A percentile compares a stretch with the other conserved stretches of the same genome.
phyloP scores from a whole-genome alignment of 2,797 vertebrate genomes.

The Aeoliscus strigatus region DNA sequence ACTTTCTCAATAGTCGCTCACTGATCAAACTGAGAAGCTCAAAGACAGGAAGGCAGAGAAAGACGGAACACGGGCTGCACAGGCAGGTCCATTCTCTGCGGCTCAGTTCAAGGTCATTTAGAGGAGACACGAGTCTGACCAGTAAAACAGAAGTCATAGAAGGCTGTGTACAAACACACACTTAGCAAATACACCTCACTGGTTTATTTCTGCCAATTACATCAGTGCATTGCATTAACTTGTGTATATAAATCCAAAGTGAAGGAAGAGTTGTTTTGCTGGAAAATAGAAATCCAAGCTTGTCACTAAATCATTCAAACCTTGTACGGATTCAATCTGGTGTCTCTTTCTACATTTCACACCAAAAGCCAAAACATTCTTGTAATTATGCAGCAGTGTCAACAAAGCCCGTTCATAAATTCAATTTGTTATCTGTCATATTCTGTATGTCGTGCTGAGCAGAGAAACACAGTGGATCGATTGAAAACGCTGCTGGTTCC shows the following conservation, averaged over 20 bases:
- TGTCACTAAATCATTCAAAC: constrained; percentile 26
- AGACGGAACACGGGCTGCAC: too few relatives aligned
- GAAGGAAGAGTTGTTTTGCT: constrained; percentile 26
- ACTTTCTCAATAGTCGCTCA: too few relatives aligned
- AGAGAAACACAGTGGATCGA: constrained; percentile 51
- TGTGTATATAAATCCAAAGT: constrained; percentile 14
- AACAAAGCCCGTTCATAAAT: constrained; percentile 70
- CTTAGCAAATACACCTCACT: constrained; percentile 21
- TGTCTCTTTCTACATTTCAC: constrained; percentile 36
- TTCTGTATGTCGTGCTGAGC: constrained; percentile 46
- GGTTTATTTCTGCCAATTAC: constrained; percentile 24
- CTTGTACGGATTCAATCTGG: constrained; percentile 21
- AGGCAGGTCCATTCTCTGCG: constrained; percentile 9
- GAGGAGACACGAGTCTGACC: constrained; percentile 8
- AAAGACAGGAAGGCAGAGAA: too few relatives aligned
- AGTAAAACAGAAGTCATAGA: too few relatives aligned
- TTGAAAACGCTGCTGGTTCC: constrained; percentile 62
- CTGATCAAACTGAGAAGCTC: too few relatives aligned
- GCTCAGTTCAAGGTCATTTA: constrained; percentile 28
- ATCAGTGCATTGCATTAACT: constrained; percentile 11
- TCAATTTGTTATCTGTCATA: constrained; percentile 74
- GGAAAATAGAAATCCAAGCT: constrained; percentile 7
- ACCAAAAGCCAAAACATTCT: constrained; percentile 51
- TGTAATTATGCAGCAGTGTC: constrained; percentile 71
- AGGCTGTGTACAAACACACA: too few relatives aligned